Percentiles rank a stretch among this genome's conserved stretches.
phyloP scores from a whole-genome alignment of 2,888 invertebrate genomes.

The Galeruca laticollis region DNA sequence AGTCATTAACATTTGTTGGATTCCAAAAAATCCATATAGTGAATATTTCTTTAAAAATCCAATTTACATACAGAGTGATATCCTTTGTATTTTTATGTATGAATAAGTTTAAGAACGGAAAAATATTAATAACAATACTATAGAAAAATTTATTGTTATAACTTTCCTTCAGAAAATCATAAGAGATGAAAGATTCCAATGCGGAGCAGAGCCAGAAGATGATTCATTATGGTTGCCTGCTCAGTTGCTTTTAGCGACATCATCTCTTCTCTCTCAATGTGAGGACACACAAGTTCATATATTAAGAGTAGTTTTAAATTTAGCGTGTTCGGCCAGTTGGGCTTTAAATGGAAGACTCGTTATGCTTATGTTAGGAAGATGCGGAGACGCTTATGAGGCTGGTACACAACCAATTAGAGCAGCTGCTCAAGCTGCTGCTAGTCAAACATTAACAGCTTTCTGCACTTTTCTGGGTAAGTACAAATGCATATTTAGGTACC shows the following conservation, averaged over 20 bases:
- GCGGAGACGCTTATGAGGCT: conserved; percentile 84
- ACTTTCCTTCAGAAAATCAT: conserved; percentile 79
- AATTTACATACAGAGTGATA: too few relatives aligned
- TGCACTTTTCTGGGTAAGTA: conserved; percentile 80
- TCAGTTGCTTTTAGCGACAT: conserved; percentile 88
- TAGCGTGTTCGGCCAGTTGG: conserved; percentile 90
- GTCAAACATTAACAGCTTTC: conserved; percentile 88
- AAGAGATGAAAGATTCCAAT: conserved; percentile 91
- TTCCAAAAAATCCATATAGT: too few relatives aligned
- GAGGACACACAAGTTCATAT: conserved; percentile 87
- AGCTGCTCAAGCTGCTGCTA: conserved; percentile 90
- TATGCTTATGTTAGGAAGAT: conserved; percentile 86
- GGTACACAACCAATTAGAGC: conserved; percentile 86
- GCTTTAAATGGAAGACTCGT: conserved; percentile 90
- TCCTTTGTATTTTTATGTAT: too few relatives aligned
- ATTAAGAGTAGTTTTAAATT: conserved; percentile 82
- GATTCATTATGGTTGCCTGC: conserved; percentile 94
- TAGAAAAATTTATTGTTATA: not conserved
- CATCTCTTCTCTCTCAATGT: conserved; percentile 81
- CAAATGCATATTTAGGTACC: conserved; percentile 4
- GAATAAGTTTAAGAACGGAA: too few relatives aligned
- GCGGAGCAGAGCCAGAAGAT: conserved; percentile 90
- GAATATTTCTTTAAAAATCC: too few relatives aligned
- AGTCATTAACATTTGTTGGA: too few relatives aligned
- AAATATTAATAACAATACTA: not conserved